Percentiles rank a stretch among this genome's conserved stretches.
Evolutionary conservation across 1,140 invertebrate genomes (phyloP).

Genomic region (Anastrepha ludens): DNA sequence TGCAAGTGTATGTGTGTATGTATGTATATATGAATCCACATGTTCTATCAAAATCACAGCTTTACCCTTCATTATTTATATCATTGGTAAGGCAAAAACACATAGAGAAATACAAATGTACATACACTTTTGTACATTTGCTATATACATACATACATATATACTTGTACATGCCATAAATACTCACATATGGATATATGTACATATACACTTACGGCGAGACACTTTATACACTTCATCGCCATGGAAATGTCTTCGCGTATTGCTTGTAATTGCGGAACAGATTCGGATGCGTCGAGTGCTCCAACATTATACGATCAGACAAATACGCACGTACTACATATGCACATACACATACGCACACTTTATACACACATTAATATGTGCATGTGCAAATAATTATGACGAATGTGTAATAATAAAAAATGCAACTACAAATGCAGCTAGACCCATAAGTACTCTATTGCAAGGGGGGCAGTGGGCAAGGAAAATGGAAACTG

Average conservation of each 20-base stretch:
- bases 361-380: neutral
- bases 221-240: neutral
- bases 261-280: neutral
- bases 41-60: too few relatives aligned
- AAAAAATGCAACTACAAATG: neutral
- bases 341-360: neutral
- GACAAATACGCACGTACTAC: neutral
- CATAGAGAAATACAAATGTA: too few relatives aligned
- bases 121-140: too few relatives aligned
- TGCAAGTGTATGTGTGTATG: neutral
- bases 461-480: too few relatives aligned
- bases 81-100: too few relatives aligned
- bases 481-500: too few relatives aligned
- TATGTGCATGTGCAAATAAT: neutral
- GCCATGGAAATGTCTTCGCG: neutral
- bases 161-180: too few relatives aligned
- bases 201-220: too few relatives aligned
- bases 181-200: too few relatives aligned
- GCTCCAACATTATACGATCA: neutral
- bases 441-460: neutral
- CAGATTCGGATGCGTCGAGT: neutral
- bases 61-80: too few relatives aligned
- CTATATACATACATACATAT: too few relatives aligned
- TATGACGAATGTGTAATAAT: slow-evolving; percentile 4
- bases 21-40: neutral